phyloP scores from a whole-genome alignment of 2,888 invertebrate species.

The Watsonalla binaria region DNA sequence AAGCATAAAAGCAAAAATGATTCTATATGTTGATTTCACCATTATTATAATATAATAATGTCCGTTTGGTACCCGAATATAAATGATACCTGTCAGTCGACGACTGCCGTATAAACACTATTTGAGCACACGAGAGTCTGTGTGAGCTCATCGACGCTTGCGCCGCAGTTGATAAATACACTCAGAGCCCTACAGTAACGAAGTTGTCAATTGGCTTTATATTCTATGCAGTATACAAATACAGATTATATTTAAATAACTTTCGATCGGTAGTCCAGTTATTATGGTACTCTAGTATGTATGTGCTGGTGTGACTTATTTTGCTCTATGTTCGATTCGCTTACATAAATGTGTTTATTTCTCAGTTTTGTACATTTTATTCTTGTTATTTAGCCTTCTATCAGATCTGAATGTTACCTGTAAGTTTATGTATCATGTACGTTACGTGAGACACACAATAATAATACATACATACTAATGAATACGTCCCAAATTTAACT shows the following conservation, averaged over 20 bases:
- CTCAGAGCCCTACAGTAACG: conserved; percentile 1
- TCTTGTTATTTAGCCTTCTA: background rate
- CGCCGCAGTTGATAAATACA: background rate
- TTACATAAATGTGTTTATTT: background rate
- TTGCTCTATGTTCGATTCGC: conserved; percentile 13
- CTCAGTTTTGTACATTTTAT: background rate
- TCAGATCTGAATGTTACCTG: background rate
- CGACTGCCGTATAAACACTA: no score
- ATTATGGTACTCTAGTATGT: conserved; percentile 9
- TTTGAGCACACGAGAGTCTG: no score
- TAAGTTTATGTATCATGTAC: no score
- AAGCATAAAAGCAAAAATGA: no score
- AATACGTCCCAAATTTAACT: no score
- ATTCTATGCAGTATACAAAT: background rate
- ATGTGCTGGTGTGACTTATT: conserved; percentile 17
- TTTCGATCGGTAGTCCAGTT: conserved; percentile 13
- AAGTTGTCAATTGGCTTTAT: conserved; percentile 1
- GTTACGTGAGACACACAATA: no score
- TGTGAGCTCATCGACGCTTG: background rate
- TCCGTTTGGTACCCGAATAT: no score
- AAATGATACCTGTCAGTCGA: no score
- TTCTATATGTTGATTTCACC: no score
- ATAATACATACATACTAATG: no score
- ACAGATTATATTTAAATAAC: conserved; percentile 9
- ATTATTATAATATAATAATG: no score